Evolutionary conservation across 1,140 invertebrate species (phyloP).

Genomic region (Rhopalosiphum maidis): DNA sequence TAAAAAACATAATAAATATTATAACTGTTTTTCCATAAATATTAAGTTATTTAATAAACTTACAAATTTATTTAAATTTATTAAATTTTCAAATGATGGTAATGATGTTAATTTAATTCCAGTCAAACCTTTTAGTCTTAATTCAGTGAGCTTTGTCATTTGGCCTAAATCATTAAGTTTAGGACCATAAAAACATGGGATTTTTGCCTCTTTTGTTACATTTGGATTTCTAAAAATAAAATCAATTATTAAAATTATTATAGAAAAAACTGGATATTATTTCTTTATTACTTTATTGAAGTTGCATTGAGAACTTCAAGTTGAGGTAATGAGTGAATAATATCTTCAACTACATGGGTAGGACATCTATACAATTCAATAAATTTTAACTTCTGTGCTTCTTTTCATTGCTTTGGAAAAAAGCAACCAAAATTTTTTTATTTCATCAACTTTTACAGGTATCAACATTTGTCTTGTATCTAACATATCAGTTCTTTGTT

Average conservation of each 20-base stretch:
- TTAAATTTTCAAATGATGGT: slow-evolving; percentile 28
- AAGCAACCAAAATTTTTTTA: slow-evolving; percentile 72
- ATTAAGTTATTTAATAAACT: background rate
- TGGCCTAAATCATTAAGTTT: slow-evolving; percentile 67
- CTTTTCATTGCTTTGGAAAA: slow-evolving; percentile 71
- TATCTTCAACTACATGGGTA: slow-evolving; percentile 72
- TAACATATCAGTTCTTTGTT: slow-evolving; percentile 69
- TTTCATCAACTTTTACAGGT: slow-evolving; percentile 65
- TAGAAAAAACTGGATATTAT: background rate
- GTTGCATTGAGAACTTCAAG: slow-evolving; percentile 48
- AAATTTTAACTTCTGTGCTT: slow-evolving; percentile 68
- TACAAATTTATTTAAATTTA: slow-evolving; percentile 35
- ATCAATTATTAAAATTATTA: background rate
- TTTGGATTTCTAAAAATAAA: slow-evolving; percentile 39
- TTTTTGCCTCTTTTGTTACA: background rate
- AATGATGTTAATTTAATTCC: slow-evolving; percentile 67
- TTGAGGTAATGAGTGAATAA: slow-evolving; percentile 65
- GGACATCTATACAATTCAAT: slow-evolving; percentile 76
- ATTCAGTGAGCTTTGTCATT: slow-evolving; percentile 69
- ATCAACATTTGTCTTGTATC: slow-evolving; percentile 80
- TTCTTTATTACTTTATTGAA: slow-evolving; percentile 57
- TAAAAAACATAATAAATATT: background rate
- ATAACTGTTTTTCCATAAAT: background rate
- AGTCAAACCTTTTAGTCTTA: slow-evolving; percentile 72
- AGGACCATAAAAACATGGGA: slow-evolving; percentile 65